phyloP scores from a whole-genome alignment of 1,140 invertebrate species.

The Aculops lycopersici region DNA sequence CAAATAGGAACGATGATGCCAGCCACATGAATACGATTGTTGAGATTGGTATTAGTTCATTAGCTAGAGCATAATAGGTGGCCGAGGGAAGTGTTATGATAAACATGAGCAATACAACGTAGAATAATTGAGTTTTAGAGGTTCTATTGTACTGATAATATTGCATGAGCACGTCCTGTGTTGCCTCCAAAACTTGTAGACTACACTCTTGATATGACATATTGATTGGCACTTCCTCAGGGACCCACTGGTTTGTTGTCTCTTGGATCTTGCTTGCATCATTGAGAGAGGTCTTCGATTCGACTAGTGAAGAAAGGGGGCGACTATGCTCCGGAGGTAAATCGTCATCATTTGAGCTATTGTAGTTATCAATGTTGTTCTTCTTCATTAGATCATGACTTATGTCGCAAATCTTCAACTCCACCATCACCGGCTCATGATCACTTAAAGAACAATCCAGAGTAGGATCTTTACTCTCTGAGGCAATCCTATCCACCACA shows the following conservation, averaged over 20 bases:
- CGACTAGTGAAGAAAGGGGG: too few relatives aligned
- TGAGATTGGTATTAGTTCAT: not conserved
- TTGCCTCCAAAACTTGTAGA: not conserved
- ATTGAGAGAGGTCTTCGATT: too few relatives aligned
- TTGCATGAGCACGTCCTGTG: not conserved
- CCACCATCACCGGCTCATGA: slow-evolving; percentile 8
- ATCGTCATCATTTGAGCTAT: not conserved
- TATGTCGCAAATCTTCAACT: slow-evolving; percentile 2
- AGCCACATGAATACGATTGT: not conserved
- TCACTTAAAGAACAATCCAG: slow-evolving; percentile 9
- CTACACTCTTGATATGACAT: not conserved
- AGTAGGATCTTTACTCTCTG: slow-evolving; percentile 4
- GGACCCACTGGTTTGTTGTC: not conserved
- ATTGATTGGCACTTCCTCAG: not conserved
- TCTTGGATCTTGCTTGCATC: too few relatives aligned
- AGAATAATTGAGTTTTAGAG: not conserved
- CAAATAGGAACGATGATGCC: not conserved
- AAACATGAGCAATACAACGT: not conserved
- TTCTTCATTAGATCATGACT: too few relatives aligned
- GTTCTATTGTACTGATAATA: not conserved
- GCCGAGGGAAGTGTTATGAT: not conserved
- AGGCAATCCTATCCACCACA: slow-evolving; percentile 1
- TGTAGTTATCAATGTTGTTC: not conserved
- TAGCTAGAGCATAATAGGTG: not conserved
- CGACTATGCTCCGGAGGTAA: too few relatives aligned